phyloP scores from a whole-genome alignment of 2,797 vertebrate species.

The Dromococcyx pavoninus region DNA sequence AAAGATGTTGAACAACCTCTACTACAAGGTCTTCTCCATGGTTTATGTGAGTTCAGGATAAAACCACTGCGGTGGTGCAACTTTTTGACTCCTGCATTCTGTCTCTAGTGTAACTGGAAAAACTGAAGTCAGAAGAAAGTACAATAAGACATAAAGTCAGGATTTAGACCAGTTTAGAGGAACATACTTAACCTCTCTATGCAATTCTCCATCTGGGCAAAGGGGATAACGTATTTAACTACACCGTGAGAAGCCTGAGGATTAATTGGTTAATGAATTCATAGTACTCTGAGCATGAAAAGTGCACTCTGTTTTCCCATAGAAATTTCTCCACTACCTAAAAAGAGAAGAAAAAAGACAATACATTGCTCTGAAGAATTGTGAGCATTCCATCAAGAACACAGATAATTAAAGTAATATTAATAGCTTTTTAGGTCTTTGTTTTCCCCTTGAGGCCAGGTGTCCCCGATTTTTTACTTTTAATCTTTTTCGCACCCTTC shows the following conservation, averaged over 20 bases:
- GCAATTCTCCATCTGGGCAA: neutral
- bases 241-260: neutral
- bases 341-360: no score
- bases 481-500: no score
- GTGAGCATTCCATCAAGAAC: no score
- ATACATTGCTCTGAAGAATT: no score
- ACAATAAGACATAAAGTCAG: neutral
- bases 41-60: neutral
- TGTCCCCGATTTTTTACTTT: no score
- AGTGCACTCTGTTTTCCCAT: no score
- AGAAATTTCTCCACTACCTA: no score
- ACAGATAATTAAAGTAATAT: no score
- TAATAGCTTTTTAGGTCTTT: no score
- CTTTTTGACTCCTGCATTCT: neutral
- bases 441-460: no score
- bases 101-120: neutral
- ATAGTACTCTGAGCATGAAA: neutral
- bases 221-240: constrained; percentile 23
- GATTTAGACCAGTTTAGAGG: neutral
- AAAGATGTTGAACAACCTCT: neutral
- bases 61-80: neutral
- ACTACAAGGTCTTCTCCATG: neutral
- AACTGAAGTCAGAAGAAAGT: neutral
- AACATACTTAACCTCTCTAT: neutral
- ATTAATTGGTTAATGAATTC: constrained; percentile 44